These are phyloP conservation scores for Drosophila suboccidentalis DNA, from an alignment of 2,888 invertebrate genomes.

Conservation along the genomic window DNA sequence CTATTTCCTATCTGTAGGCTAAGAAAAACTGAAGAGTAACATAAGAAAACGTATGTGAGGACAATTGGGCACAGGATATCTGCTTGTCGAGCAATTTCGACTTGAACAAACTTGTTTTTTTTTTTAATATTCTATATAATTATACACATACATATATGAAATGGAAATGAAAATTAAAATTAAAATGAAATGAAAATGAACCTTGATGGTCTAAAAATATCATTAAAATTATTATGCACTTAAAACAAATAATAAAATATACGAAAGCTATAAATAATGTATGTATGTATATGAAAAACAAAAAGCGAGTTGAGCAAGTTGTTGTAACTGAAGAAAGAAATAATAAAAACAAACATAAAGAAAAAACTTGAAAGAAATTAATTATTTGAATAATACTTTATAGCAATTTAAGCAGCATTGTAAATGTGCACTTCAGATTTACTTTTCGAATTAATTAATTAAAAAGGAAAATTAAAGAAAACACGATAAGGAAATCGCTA, in stretches of 20 bases:
- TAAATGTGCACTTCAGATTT: conserved; percentile 78
- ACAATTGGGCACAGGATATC: conserved; percentile 15
- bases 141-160: conserved; percentile 49
- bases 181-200: conserved; percentile 59
- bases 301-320: conserved; percentile 42
- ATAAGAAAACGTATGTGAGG: background rate
- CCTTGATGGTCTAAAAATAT: conserved; percentile 82
- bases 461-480: conserved; percentile 23
- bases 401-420: conserved; percentile 75
- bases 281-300: conserved; percentile 25
- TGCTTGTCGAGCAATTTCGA: conserved; percentile 12
- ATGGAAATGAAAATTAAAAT: conserved; percentile 48
- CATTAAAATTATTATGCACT: conserved; percentile 76
- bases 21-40: background rate
- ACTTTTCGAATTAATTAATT: conserved; percentile 62
- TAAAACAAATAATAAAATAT: conserved; percentile 37
- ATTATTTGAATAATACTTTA: conserved; percentile 55
- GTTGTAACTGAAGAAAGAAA: conserved; percentile 29
- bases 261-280: conserved; percentile 11
- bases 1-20: background rate
- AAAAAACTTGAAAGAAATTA: conserved; percentile 10
- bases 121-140: conserved; percentile 55
- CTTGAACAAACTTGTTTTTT: conserved; percentile 15
- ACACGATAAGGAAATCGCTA: conserved; percentile 13
- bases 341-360: conserved; percentile 19